Evolutionary conservation across 35 echinoderm and acorn worm genomes (phyloP).

Genomic region (Lytechinus variegatus): DNA sequence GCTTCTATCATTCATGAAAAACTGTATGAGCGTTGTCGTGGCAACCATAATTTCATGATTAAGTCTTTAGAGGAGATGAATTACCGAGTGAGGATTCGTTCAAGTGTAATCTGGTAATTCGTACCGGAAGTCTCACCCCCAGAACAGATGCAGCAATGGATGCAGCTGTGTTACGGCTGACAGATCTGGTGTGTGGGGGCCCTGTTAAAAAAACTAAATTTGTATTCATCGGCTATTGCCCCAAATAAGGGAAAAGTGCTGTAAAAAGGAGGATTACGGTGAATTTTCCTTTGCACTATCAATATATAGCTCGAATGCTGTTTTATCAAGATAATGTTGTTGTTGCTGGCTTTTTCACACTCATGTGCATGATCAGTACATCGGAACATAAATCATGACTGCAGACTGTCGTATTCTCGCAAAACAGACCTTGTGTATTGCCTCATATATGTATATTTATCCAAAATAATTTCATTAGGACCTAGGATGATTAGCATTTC

Average conservation of each 20-base stretch:
- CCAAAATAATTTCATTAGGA: too few species aligned
- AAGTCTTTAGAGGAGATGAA: not conserved
- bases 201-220: not conserved
- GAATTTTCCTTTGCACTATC: too few species aligned
- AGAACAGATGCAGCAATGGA: not conserved
- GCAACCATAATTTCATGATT: not conserved
- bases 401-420: too few species aligned
- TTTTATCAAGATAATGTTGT: too few species aligned
- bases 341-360: too few species aligned
- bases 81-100: not conserved
- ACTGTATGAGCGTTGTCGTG: not conserved
- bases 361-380: too few species aligned
- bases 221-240: conserved; percentile 1
- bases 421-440: too few species aligned
- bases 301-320: too few species aligned
- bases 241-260: not conserved
- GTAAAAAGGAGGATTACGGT: too few species aligned
- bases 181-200: not conserved
- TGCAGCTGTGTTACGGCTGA: not conserved
- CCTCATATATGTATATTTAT: too few species aligned
- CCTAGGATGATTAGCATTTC: too few species aligned
- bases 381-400: too few species aligned
- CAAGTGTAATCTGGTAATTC: not conserved
- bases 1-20: not conserved
- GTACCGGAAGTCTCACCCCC: not conserved